These are phyloP conservation scores for Coboldia fuscipes DNA, from an alignment of 1,140 invertebrate genomes.

Conservation along the genomic window DNA sequence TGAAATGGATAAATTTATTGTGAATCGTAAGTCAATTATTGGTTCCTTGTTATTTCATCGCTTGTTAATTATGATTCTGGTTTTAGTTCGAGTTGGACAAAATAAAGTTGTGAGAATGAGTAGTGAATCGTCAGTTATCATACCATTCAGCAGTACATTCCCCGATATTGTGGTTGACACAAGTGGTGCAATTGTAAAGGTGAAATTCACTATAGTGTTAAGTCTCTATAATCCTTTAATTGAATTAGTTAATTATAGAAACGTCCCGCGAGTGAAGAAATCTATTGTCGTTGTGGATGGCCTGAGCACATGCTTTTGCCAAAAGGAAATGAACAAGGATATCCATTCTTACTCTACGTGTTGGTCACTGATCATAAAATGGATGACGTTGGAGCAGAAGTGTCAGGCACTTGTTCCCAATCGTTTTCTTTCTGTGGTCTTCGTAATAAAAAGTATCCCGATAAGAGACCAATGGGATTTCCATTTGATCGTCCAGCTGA, in stretches of 20 bases:
- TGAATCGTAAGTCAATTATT: constrained; percentile 19
- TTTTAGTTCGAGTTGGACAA: too few species aligned
- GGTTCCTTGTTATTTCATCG: too few species aligned
- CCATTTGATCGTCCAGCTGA: constrained; percentile 36
- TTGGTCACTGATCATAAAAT: not conserved
- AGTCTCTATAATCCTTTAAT: too few species aligned
- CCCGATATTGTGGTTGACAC: too few species aligned
- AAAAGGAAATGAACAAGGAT: not conserved
- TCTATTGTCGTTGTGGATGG: not conserved
- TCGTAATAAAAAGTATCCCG: constrained; percentile 28
- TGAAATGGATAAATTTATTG: constrained; percentile 23
- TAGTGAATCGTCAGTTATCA: too few species aligned
- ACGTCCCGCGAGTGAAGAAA: not conserved
- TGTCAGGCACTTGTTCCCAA: too few species aligned
- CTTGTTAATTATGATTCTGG: too few species aligned
- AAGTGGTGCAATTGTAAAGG: too few species aligned
- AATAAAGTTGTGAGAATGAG: too few species aligned
- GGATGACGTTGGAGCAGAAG: too few species aligned
- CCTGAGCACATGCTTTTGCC: not conserved
- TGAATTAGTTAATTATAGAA: not conserved
- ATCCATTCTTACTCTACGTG: not conserved
- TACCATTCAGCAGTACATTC: too few species aligned
- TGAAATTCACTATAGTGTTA: too few species aligned
- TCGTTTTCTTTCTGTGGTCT: constrained; percentile 31
- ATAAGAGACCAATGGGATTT: constrained; percentile 31